Evolutionary conservation across 2,888 invertebrate genomes (phyloP), one percentile per base, ranked within the genome.

Genomic region (Therioaphis trifolii): DNA sequence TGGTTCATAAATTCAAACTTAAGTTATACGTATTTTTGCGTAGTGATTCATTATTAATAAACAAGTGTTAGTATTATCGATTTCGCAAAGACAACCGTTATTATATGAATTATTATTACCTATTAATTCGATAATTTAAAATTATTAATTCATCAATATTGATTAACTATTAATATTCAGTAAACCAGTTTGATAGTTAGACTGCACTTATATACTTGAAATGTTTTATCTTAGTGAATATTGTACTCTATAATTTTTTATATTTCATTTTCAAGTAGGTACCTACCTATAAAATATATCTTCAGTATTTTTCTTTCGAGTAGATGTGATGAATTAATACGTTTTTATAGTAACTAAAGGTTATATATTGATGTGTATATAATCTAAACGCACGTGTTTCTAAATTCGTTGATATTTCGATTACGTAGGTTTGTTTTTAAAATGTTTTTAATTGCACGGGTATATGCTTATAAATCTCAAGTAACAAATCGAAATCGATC

Each of bases 31-130:
- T n/a, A 40, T 21, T 55, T 12, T 74, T 21, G 7, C n/a, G 12
- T 74, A 14, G 29, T 46, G 24, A 40, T 46, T 15, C 1, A 55
- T 18, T n/a, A 11, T 58, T 7, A 46, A 14, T 46, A 15, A 46
- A n/a, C n/a, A 29, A 46, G 46, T 46, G 29, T 46, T 46, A 4
- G 14, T 27, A 15, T 76, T 76, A 61, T 15, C 4, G 43, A 69
- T 76, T 72, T 49, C 35, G 21, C 43, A 76, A 63, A 75, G n/a
- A 40, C 15, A 63, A 63, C 43, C 75, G n/a, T 61, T 76, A 27
- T 43, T 76, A n/a, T n/a, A n/a, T 43, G n/a, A 24, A 27, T 76
- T 61, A 76, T n/a, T 35, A 35, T 5, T 35, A 35, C 35, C 61
- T 61, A 61, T 61, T 43, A 61, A 15, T 52, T 52, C 21, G n/a